Evolutionary conservation across 1,140 invertebrate genomes (phyloP).

Genomic region (Trypoxylus dichotomus): DNA sequence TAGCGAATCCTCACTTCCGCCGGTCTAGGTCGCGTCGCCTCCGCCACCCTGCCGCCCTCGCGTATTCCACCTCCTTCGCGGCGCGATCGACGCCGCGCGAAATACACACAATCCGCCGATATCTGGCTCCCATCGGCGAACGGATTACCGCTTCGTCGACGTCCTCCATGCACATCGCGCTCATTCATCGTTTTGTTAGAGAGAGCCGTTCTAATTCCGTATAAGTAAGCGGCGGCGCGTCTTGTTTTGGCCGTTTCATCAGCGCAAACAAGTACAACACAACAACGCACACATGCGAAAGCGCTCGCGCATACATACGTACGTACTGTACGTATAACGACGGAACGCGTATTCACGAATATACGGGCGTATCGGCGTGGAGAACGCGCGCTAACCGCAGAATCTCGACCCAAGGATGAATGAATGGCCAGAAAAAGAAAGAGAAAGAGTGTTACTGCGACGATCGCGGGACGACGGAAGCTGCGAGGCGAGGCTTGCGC

Average conservation of each 20-base stretch:
- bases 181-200: conserved; percentile 32
- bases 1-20: not conserved
- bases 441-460: conserved; percentile 6
- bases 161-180: not conserved
- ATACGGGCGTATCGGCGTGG: too few relatives aligned
- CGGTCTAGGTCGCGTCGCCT: not conserved
- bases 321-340: not conserved
- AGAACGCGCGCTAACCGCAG: not conserved
- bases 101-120: not conserved
- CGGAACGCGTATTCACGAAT: too few relatives aligned
- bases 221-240: not conserved
- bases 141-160: not conserved
- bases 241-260: conserved; percentile 29
- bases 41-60: not conserved
- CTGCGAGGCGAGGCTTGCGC: conserved; percentile 32
- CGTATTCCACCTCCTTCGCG: not conserved
- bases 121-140: not conserved
- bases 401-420: conserved; percentile 26
- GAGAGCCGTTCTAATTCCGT: conserved; percentile 30
- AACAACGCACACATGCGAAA: too few relatives aligned
- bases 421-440: conserved; percentile 24
- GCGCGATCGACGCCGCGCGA: not conserved
- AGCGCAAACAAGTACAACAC: too few relatives aligned
- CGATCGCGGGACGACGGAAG: conserved; percentile 33
- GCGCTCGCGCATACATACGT: too few relatives aligned